A percentile compares a stretch with the other conserved stretches of the same genome.
Evolutionary conservation across 2,888 invertebrate species (phyloP).

Genomic region (Drosophila borborema): DNA sequence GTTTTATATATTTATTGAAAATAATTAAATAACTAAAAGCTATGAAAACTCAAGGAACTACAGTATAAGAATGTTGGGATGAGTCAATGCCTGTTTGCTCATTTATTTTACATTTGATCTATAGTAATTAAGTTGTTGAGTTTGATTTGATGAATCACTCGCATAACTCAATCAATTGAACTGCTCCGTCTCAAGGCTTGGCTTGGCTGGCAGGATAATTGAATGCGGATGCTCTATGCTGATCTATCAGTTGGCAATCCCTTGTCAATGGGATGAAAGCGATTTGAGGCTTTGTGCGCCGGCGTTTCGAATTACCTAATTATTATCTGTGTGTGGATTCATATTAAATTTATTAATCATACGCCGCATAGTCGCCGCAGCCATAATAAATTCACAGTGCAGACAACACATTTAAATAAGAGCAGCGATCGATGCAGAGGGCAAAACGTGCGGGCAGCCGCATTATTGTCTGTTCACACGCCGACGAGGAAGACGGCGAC

Average conservation of each 20-base stretch:
- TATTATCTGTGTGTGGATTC: conserved; percentile 56
- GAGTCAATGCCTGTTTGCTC: background rate
- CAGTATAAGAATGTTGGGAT: background rate
- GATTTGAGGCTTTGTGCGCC: conserved; percentile 19
- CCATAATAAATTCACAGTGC: conserved; percentile 31
- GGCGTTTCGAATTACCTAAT: conserved; percentile 64
- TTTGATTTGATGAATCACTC: background rate
- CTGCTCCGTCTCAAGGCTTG: background rate
- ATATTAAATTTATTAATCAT: conserved; percentile 63
- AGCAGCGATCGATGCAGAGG: background rate
- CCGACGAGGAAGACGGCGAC: conserved; percentile 29
- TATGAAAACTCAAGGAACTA: background rate
- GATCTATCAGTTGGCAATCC: conserved; percentile 10
- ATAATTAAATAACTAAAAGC: no score
- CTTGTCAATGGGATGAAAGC: conserved; percentile 20
- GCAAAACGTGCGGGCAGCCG: conserved; percentile 28
- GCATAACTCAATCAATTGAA: conserved; percentile 4
- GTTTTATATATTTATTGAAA: no score
- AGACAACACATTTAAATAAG: conserved; percentile 45
- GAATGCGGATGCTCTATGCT: background rate
- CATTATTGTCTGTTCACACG: conserved; percentile 66
- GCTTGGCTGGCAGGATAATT: background rate
- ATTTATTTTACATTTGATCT: background rate
- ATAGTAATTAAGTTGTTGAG: background rate
- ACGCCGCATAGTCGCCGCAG: conserved; percentile 40